Base-by-base conservation (phyloP, 1,140 invertebrate species). In the Trigoniulus corallinus region DNA sequence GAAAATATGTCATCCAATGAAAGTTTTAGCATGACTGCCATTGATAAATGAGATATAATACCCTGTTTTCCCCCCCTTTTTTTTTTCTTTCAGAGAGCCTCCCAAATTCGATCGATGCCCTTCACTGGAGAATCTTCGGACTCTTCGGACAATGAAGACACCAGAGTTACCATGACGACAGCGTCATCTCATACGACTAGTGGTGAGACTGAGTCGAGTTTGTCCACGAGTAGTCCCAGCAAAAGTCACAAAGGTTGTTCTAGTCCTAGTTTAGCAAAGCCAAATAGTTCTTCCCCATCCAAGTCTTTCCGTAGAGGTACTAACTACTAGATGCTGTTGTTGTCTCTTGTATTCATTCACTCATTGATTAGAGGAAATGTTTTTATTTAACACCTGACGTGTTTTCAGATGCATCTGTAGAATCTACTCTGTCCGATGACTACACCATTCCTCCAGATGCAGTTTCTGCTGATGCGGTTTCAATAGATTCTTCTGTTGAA, bases 371-470 rank as follows among this genome's bases (percentile, higher is more conserved):
- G 42, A 21, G 42, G 21, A 43, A 15, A 7, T 15, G 42, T 12
- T 39, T 39, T 23, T 18, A n/a, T 54, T 48, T 45, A 52, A 42
- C 18, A 47, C n/a, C n/a, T n/a, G n/a, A n/a, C n/a, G n/a, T n/a
- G n/a, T n/a, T n/a, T 57, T 62, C 72, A 88, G 85, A 89, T 70
- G 84, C 83, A 56, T 93, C 87, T 48, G 81, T 88, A 66, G 84
- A 89, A 68, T 93, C 88, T 40, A 88, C 88, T 50, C 77, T 89
- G 66, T 93, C 88, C 20, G 88, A 94, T 65, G 91, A 96, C 71
- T 95, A 96, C 68, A 89, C 88, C 22, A 82, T 94, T 58, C 91
- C 91, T 20, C 91, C 91, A 15, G 91, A 94, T 68, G 88, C 89
- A 1, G 84, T 84, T 23, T 64, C 58, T 44, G 75, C 76, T 57